Conservation (phyloP, 2,113 vertebrate species). For the Pardalotus punctatus region DNA sequence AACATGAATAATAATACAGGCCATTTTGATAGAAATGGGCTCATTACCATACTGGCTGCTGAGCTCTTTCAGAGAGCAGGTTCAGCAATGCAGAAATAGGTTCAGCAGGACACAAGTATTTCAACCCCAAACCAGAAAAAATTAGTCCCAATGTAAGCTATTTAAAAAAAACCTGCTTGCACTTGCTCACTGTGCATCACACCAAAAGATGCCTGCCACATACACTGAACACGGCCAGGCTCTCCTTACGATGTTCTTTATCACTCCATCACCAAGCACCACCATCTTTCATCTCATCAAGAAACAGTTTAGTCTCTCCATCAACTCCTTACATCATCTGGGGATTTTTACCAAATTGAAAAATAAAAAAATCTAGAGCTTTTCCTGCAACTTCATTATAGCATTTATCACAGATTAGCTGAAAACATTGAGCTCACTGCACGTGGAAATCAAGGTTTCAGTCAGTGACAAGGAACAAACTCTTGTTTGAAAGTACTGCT, state of each 20-base stretch:
- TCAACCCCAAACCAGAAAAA: background rate
- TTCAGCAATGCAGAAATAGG: constrained; percentile 5
- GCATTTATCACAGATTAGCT: background rate
- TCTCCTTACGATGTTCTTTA: background rate
- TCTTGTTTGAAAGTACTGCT: background rate
- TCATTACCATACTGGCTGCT: constrained; percentile 40
- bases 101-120: constrained; percentile 30
- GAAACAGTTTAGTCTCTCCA: background rate
- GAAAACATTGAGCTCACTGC: background rate
- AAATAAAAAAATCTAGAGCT: background rate
- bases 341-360: background rate
- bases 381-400: background rate
- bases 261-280: background rate
- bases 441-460: background rate
- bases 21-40: constrained; percentile 51
- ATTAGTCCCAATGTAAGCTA: background rate
- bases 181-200: background rate
- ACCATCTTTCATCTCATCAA: background rate
- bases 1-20: constrained; percentile 64
- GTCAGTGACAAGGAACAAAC: background rate
- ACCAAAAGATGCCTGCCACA: background rate
- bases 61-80: background rate
- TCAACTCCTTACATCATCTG: background rate
- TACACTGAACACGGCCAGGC: background rate
- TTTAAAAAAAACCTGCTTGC: background rate